phyloP scores from a whole-genome alignment of 2,888 invertebrate genomes.

The Petrophora chlorosata region DNA sequence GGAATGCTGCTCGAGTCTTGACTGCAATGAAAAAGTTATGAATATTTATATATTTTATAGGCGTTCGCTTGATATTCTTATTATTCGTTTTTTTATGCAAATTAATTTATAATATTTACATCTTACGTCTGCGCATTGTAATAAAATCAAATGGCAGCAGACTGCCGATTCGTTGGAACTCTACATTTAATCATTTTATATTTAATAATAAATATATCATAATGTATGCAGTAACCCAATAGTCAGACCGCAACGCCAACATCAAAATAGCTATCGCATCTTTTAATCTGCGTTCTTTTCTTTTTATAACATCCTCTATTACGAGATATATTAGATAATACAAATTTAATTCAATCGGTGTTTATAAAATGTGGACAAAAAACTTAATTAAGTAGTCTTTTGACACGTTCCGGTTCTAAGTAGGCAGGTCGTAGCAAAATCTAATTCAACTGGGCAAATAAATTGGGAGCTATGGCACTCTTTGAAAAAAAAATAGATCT shows the following conservation, averaged over 20 bases:
- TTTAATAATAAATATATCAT: too few species aligned
- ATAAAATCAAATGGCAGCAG: too few species aligned
- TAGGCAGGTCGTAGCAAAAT: too few species aligned
- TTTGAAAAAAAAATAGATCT: too few species aligned
- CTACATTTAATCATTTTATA: too few species aligned
- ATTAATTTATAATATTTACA: neutral
- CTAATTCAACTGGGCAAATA: too few species aligned
- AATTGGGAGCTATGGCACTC: too few species aligned
- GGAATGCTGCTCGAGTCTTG: conserved; percentile 11
- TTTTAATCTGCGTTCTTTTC: conserved; percentile 15
- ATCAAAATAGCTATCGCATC: too few species aligned
- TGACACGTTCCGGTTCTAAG: neutral
- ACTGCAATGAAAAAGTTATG: conserved; percentile 14
- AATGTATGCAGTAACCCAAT: too few species aligned
- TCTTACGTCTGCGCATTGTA: too few species aligned
- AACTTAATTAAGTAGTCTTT: conserved; percentile 31
- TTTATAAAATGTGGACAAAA: conserved; percentile 33
- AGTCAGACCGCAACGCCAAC: too few species aligned
- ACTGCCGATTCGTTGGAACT: too few species aligned
- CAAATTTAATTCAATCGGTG: neutral
- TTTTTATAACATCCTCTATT: conserved; percentile 21
- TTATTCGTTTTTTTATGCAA: neutral
- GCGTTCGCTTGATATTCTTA: neutral
- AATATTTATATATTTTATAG: neutral
- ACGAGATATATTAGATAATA: conserved; percentile 3